Percentiles rank a stretch among this genome's conserved stretches.
Conservation (phyloP, 2,113 vertebrate species). For the Erythrolamprus reginae region DNA sequence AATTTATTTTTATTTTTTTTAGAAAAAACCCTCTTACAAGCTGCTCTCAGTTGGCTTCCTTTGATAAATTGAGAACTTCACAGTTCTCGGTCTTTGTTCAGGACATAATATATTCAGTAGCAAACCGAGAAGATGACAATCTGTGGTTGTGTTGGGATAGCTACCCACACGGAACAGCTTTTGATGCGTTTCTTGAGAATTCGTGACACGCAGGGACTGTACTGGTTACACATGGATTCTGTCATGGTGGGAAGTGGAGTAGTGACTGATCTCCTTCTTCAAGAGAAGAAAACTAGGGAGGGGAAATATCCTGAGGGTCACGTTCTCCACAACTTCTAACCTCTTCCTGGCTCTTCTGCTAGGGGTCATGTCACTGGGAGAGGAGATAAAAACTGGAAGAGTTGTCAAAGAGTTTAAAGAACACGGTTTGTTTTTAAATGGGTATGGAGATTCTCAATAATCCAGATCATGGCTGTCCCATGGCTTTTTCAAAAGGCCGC, state of each 20-base stretch:
- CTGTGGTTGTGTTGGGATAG: neutral
- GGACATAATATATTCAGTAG: neutral
- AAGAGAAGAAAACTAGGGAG: neutral
- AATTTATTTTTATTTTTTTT: too few species aligned
- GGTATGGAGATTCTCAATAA: too few species aligned
- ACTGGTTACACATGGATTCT: neutral
- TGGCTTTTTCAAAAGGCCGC: too few species aligned
- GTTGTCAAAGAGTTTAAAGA: neutral
- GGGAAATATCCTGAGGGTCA: neutral
- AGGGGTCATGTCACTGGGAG: neutral
- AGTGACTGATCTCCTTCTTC: neutral
- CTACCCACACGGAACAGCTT: neutral
- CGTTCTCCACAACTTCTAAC: neutral
- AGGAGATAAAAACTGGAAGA: neutral
- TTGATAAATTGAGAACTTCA: neutral
- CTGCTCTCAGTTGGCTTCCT: neutral
- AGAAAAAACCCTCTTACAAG: neutral
- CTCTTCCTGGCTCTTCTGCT: neutral
- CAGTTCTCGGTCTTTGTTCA: neutral
- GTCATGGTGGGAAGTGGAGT: neutral
- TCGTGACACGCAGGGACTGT: too few species aligned
- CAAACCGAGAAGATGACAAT: neutral
- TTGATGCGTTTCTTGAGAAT: neutral
- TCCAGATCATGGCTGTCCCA: too few species aligned
- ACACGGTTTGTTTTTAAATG: too few species aligned